A percentile compares a stretch with the other conserved stretches of the same genome.
These are phyloP conservation scores for Pseudorasbora parva DNA, from an alignment of 2,113 vertebrate genomes.

Conservation along the genomic window DNA sequence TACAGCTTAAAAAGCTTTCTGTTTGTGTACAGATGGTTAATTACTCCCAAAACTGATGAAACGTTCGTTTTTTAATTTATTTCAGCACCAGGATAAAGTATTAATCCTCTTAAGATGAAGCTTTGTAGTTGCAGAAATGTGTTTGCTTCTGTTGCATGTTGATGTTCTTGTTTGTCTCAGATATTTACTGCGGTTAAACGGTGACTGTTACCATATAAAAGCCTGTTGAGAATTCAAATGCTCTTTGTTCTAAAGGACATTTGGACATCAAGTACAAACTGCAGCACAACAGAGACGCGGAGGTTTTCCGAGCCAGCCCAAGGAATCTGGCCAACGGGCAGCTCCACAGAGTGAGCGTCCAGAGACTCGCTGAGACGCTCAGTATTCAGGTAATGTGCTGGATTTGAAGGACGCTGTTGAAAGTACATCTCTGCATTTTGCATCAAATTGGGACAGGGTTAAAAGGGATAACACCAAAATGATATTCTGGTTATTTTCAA, in stretches of 20 bases:
- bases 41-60: slow-evolving; percentile 16
- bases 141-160: slow-evolving; percentile 15
- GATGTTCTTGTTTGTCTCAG: slow-evolving; percentile 31
- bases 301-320: slow-evolving; percentile 61
- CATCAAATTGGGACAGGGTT: neutral
- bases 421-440: neutral
- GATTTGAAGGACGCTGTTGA: neutral
- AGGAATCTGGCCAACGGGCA: slow-evolving; percentile 69
- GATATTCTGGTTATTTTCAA: neutral
- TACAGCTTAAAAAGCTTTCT: neutral
- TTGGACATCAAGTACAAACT: slow-evolving; percentile 74
- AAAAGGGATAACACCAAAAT: neutral
- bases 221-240: slow-evolving; percentile 3
- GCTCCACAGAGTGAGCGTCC: slow-evolving; percentile 68
- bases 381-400: slow-evolving; percentile 68
- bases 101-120: slow-evolving; percentile 51
- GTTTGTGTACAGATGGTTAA: neutral
- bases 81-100: slow-evolving; percentile 27
- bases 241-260: slow-evolving; percentile 64
- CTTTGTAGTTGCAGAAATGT: slow-evolving; percentile 37
- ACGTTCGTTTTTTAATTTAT: slow-evolving; percentile 21
- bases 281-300: slow-evolving; percentile 65
- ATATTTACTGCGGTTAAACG: neutral
- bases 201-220: neutral
- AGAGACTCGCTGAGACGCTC: slow-evolving; percentile 63